Conservation (phyloP, 2,797 vertebrate genomes). For the Acridotheres tristis region DNA sequence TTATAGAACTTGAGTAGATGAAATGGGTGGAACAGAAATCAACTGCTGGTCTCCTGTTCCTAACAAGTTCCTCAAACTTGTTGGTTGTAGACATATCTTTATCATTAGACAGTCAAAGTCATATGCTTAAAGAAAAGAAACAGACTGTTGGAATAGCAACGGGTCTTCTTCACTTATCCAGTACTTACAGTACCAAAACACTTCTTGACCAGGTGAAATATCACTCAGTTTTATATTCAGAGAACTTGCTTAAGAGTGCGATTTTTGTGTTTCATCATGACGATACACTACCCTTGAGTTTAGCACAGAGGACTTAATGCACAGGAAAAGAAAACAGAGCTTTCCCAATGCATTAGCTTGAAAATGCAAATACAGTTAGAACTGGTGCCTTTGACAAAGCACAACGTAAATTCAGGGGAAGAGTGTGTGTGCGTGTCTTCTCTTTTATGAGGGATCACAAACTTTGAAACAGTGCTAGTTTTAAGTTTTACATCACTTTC, state of each 20-base stretch:
- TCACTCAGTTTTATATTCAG: neutral
- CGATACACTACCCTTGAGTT: neutral
- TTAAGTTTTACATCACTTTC: neutral
- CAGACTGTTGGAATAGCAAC: neutral
- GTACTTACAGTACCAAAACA: neutral
- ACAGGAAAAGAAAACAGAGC: neutral
- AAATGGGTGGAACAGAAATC: neutral
- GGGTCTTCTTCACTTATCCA: neutral
- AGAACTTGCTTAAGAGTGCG: neutral
- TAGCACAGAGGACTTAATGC: neutral
- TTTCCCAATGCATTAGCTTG: neutral
- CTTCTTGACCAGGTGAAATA: neutral
- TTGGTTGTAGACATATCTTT: neutral
- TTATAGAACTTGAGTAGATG: neutral
- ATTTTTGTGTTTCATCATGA: neutral
- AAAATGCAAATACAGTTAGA: neutral
- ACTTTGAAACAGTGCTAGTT: neutral
- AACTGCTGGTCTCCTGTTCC: neutral
- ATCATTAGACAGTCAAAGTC: neutral
- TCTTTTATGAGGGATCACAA: neutral
- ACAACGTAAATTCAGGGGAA: neutral
- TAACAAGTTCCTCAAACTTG: neutral
- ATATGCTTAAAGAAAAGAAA: neutral
- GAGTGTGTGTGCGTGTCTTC: accelerated
- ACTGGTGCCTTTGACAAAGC: neutral